Percentiles rank a stretch among this genome's conserved stretches.
Conservation (phyloP, 2,113 vertebrate genomes). For the Macaca mulatta region DNA sequence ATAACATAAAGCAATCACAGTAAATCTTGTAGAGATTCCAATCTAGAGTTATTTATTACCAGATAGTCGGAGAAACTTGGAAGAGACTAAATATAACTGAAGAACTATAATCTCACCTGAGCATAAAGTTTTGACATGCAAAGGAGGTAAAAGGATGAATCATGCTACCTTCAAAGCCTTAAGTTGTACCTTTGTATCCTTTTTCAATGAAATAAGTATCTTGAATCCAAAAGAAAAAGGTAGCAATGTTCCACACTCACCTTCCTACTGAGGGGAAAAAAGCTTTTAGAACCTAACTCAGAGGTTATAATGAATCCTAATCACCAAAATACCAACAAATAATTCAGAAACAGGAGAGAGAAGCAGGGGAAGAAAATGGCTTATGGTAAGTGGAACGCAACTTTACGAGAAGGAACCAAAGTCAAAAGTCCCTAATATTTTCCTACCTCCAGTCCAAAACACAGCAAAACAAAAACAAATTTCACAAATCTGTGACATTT, state of each 20-base stretch:
- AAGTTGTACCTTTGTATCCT: neutral
- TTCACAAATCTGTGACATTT: neutral
- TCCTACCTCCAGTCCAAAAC: neutral
- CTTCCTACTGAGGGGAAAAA: neutral
- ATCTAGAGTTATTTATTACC: slow-evolving; percentile 30
- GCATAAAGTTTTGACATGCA: slow-evolving; percentile 40
- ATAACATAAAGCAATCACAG: slow-evolving; percentile 37
- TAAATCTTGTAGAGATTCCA: neutral
- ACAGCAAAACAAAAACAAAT: neutral
- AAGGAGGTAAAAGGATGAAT: slow-evolving; percentile 36
- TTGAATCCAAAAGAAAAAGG: slow-evolving; percentile 45
- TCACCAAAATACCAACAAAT: slow-evolving; percentile 23
- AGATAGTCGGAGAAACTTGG: slow-evolving; percentile 29
- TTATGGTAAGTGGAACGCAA: slow-evolving; percentile 27
- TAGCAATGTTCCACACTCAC: neutral
- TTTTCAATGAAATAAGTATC: slow-evolving; percentile 31
- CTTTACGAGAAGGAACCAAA: slow-evolving; percentile 36
- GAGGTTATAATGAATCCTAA: slow-evolving; percentile 30
- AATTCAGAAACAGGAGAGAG: slow-evolving; percentile 41
- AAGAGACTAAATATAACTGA: slow-evolving; percentile 30
- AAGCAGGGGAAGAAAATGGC: neutral
- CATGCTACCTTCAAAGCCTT: slow-evolving; percentile 9
- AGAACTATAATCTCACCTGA: slow-evolving; percentile 47
- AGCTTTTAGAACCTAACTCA: neutral
- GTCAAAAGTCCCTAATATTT: slow-evolving; percentile 38